phyloP scores from a whole-genome alignment of 2,888 invertebrate species.

The Synergus gifuensis region DNA sequence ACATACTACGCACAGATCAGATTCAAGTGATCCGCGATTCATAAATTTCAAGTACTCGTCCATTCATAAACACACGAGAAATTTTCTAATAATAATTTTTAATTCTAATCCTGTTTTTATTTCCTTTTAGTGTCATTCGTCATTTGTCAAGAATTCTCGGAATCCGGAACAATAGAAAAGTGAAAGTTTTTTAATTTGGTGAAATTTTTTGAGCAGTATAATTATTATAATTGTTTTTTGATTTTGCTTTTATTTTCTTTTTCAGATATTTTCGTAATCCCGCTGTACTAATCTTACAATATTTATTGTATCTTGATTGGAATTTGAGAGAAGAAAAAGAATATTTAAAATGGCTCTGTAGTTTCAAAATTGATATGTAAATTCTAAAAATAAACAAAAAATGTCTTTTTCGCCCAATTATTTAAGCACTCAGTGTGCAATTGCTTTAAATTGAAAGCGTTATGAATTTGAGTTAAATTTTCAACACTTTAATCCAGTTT shows the following conservation, averaged over 20 bases:
- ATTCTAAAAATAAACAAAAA: too few relatives aligned
- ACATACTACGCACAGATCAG: slow-evolving; percentile 37
- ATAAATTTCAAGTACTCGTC: slow-evolving; percentile 18
- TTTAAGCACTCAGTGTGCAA: too few relatives aligned
- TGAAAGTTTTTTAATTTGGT: neutral
- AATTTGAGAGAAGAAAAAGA: too few relatives aligned
- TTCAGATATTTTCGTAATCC: too few relatives aligned
- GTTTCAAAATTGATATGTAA: too few relatives aligned
- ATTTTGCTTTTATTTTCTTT: neutral
- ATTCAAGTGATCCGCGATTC: slow-evolving; percentile 36
- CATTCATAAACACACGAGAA: slow-evolving; percentile 11
- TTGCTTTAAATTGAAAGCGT: too few relatives aligned
- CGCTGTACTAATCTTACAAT: too few relatives aligned
- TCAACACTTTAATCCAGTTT: too few relatives aligned
- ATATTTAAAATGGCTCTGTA: too few relatives aligned
- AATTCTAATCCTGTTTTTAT: neutral
- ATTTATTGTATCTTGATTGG: too few relatives aligned
- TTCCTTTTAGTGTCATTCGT: neutral
- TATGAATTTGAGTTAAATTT: too few relatives aligned
- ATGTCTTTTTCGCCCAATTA: too few relatives aligned
- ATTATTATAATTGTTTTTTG: neutral
- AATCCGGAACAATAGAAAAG: neutral
- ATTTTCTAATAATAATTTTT: neutral
- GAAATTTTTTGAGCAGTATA: neutral
- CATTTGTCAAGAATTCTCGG: neutral